A percentile compares a stretch with the other conserved stretches of the same genome.
These are phyloP conservation scores for Phylloscopus trochilus DNA, from an alignment of 2,113 vertebrate species.

Conservation along the genomic window DNA sequence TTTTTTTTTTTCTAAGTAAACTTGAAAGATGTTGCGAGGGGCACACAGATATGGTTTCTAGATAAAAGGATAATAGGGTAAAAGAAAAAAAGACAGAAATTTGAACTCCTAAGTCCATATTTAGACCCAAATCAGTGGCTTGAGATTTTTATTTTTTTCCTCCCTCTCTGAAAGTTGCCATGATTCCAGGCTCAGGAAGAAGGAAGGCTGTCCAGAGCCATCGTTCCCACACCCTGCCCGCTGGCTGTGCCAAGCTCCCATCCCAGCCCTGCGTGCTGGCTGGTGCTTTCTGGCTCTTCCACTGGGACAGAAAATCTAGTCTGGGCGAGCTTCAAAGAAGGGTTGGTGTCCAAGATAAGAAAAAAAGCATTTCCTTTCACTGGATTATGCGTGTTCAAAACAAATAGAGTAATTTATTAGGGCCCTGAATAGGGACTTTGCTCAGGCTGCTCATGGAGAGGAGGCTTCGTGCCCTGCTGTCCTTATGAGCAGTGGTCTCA, in stretches of 20 bases:
- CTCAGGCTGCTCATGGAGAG: not conserved
- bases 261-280: not conserved
- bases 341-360: constrained; percentile 18
- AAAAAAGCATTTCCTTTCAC: constrained; percentile 13
- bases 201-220: not conserved
- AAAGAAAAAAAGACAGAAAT: not conserved
- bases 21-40: not conserved
- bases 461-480: not conserved
- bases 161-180: not conserved
- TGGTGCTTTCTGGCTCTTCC: constrained; percentile 22
- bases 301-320: constrained; percentile 20
- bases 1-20: not conserved
- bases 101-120: not conserved
- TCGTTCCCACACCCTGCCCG: constrained; percentile 35
- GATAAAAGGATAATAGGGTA: not conserved
- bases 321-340: constrained; percentile 26
- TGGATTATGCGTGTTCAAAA: not conserved
- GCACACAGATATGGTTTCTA: not conserved
- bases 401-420: not conserved
- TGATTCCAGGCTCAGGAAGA: not conserved
- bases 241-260: not conserved
- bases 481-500: not conserved
- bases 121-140: not conserved
- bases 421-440: not conserved
- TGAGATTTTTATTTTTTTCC: not conserved